Evolutionary conservation across 2,888 invertebrate genomes (phyloP).

Genomic region (Orgyia antiqua): DNA sequence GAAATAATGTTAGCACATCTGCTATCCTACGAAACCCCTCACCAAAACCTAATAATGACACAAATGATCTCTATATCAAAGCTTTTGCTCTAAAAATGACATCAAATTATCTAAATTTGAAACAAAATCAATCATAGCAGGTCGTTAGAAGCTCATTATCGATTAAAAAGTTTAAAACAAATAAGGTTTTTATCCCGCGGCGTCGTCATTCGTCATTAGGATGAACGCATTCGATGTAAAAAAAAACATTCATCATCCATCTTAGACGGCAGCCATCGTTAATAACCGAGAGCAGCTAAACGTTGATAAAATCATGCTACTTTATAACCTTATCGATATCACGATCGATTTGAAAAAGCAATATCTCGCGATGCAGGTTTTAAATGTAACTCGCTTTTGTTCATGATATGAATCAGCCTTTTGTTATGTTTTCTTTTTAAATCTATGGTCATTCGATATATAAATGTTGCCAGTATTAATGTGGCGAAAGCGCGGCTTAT

Average conservation of each 20-base stretch:
- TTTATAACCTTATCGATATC: slow-evolving; percentile 37
- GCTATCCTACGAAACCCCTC: too few species aligned
- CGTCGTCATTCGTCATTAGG: slow-evolving; percentile 33
- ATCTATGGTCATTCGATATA: too few species aligned
- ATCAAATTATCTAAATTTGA: too few species aligned
- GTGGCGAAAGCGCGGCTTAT: too few species aligned
- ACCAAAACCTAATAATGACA: too few species aligned
- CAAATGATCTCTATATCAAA: too few species aligned
- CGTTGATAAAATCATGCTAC: slow-evolving; percentile 52
- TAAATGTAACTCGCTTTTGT: not conserved
- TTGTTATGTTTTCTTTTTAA: too few species aligned
- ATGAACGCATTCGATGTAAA: slow-evolving; percentile 28
- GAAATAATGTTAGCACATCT: too few species aligned
- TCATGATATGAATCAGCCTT: too few species aligned
- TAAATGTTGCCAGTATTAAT: too few species aligned
- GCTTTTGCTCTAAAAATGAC: too few species aligned
- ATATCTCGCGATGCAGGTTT: not conserved
- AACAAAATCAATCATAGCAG: slow-evolving; percentile 31
- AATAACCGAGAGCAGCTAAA: slow-evolving; percentile 46
- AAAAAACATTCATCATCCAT: slow-evolving; percentile 46
- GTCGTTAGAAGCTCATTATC: slow-evolving; percentile 41
- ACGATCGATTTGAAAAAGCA: slow-evolving; percentile 34
- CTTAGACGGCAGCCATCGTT: slow-evolving; percentile 41
- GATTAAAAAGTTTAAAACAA: slow-evolving; percentile 36
- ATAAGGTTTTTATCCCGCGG: slow-evolving; percentile 27